phyloP scores from a whole-genome alignment of 2,797 vertebrate genomes.

The Sparus aurata region DNA sequence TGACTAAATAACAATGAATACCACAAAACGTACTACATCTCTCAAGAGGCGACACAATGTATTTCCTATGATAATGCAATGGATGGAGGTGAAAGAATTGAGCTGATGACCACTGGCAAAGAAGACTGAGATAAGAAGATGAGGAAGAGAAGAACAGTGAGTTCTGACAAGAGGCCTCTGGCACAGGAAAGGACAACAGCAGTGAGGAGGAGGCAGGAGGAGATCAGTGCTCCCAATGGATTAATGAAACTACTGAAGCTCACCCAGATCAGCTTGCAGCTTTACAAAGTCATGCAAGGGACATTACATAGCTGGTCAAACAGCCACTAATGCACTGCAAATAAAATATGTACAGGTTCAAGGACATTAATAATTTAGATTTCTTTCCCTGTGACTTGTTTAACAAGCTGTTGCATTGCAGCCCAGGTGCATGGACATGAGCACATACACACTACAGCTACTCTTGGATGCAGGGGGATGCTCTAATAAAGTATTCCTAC shows the following conservation, averaged over 20 bases:
- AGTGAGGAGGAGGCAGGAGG: constrained; percentile 38
- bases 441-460: background rate
- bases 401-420: background rate
- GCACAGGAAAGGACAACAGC: constrained; percentile 12
- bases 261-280: constrained; percentile 63
- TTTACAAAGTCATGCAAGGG: constrained; percentile 18
- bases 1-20: constrained; percentile 15
- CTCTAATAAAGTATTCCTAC: background rate
- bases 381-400: background rate
- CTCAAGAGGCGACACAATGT: constrained; percentile 7
- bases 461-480: background rate
- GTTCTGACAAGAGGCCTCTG: constrained; percentile 25
- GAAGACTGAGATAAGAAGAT: constrained; percentile 40
- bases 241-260: constrained; percentile 40
- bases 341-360: background rate
- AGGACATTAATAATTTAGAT: background rate
- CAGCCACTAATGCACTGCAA: background rate
- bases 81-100: constrained; percentile 35
- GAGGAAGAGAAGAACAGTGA: constrained; percentile 35
- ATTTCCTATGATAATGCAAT: constrained; percentile 29
- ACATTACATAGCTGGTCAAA: constrained; percentile 7
- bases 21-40: constrained; percentile 11
- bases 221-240: constrained; percentile 26
- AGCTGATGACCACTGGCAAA: constrained; percentile 33
- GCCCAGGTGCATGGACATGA: background rate